Evolutionary conservation across 2,113 vertebrate species (phyloP).

Genomic region (Sisor rabdophorus): DNA sequence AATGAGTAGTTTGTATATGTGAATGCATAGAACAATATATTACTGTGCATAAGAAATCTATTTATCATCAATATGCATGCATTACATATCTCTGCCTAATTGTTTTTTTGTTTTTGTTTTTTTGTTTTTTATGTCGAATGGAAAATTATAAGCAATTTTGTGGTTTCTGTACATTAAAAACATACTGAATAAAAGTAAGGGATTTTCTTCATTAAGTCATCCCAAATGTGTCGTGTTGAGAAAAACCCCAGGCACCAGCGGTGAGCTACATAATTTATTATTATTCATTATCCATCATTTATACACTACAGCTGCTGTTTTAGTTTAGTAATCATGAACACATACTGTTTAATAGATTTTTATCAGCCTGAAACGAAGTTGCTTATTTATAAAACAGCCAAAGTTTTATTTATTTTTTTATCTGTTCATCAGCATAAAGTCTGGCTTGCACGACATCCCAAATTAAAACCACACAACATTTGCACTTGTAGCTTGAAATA

Average conservation of each 20-base stretch:
- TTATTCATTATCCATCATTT: conserved; percentile 92
- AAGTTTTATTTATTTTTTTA: conserved; percentile 55
- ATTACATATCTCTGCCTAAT: background rate
- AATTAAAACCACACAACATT: conserved; percentile 6
- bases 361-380: conserved; percentile 94
- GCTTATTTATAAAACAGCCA: conserved; percentile 72
- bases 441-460: background rate
- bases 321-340: conserved; percentile 77
- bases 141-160: background rate
- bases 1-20: background rate
- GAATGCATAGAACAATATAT: background rate
- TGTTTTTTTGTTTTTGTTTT: background rate
- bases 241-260: conserved; percentile 16
- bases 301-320: conserved; percentile 86
- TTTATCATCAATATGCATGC: background rate
- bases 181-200: background rate
- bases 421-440: background rate
- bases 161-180: background rate
- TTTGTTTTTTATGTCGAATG: background rate
- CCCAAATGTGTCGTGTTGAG: background rate
- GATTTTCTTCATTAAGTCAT: background rate
- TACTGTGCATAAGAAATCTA: background rate
- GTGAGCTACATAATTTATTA: conserved; percentile 65
- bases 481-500: conserved; percentile 1
- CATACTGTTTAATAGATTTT: conserved; percentile 91